Conservation (phyloP, 2,888 invertebrate genomes). For the Cataglyphis altisquamis region DNA sequence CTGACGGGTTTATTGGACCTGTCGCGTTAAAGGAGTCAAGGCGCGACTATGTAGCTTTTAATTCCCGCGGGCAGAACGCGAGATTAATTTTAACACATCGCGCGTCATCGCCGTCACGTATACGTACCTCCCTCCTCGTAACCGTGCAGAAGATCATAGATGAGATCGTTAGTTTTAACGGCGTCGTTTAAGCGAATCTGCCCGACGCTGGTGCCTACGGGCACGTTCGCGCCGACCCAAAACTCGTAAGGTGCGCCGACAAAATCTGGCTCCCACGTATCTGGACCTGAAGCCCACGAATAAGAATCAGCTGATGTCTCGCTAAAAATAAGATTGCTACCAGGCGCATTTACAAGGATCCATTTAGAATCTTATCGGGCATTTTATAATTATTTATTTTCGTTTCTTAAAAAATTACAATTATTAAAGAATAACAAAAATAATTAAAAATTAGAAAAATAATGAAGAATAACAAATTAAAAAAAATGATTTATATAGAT, state of each 20-base stretch:
- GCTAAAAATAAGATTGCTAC: not conserved
- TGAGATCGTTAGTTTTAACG: slow-evolving; percentile 88
- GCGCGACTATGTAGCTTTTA: slow-evolving; percentile 24
- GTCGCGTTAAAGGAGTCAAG: slow-evolving; percentile 34
- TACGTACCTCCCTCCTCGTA: slow-evolving; percentile 92
- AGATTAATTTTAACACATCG: slow-evolving; percentile 44
- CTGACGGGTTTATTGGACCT: slow-evolving; percentile 24
- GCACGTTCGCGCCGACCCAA: slow-evolving; percentile 95
- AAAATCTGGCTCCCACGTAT: slow-evolving; percentile 91
- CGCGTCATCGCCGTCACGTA: not conserved
- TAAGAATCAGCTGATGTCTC: not conserved
- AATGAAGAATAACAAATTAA: no score
- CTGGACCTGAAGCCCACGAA: slow-evolving; percentile 85
- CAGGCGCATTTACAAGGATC: not conserved
- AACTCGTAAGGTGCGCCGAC: slow-evolving; percentile 95
- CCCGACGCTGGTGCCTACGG: slow-evolving; percentile 94
- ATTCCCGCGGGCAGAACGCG: not conserved
- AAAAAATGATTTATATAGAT: no score
- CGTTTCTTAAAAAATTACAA: not conserved
- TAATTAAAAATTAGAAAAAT: no score
- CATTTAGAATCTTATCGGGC: not conserved
- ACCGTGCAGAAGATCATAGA: slow-evolving; percentile 94
- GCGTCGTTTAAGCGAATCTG: slow-evolving; percentile 93
- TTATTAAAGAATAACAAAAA: not conserved
- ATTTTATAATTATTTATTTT: not conserved